These are phyloP conservation scores for Rhamphomyia laevipes DNA, from an alignment of 2,888 invertebrate genomes.

Conservation along the genomic window DNA sequence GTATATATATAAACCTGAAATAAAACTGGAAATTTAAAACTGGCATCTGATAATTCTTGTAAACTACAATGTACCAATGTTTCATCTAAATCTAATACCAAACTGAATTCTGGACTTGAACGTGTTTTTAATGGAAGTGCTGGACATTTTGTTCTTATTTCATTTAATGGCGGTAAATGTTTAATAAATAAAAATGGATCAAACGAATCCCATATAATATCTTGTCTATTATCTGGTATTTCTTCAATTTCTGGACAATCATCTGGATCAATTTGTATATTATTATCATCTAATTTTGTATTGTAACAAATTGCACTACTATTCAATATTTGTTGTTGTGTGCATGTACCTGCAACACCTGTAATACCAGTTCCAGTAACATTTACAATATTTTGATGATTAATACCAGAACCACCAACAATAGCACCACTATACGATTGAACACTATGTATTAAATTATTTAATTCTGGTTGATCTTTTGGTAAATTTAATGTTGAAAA, in stretches of 20 bases:
- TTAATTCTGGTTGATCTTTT: constrained; percentile 12
- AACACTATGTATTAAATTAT: constrained; percentile 17
- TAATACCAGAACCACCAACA: not conserved
- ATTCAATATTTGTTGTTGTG: constrained; percentile 10
- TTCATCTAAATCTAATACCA: constrained; percentile 71
- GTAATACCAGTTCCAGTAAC: not conserved
- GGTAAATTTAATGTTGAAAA: constrained; percentile 39
- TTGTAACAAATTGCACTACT: constrained; percentile 12
- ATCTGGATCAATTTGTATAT: constrained; percentile 15
- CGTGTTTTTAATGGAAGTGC: constrained; percentile 85
- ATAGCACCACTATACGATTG: constrained; percentile 3
- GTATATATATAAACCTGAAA: constrained; percentile 65
- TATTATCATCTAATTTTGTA: constrained; percentile 10
- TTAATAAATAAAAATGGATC: constrained; percentile 88
- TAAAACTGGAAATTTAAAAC: constrained; percentile 84
- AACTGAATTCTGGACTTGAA: constrained; percentile 85
- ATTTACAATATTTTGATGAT: not conserved
- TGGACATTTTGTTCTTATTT: constrained; percentile 51
- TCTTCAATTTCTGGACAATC: constrained; percentile 22
- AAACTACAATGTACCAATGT: constrained; percentile 92
- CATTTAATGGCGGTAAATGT: constrained; percentile 72
- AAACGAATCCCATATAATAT: constrained; percentile 59
- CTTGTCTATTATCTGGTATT: constrained; percentile 18
- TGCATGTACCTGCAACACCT: constrained; percentile 11
- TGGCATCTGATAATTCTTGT: constrained; percentile 81